A percentile compares a stretch with the other conserved stretches of the same genome.
phyloP scores from a whole-genome alignment of 2,797 vertebrate genomes.

The Loris lydekkerianus region DNA sequence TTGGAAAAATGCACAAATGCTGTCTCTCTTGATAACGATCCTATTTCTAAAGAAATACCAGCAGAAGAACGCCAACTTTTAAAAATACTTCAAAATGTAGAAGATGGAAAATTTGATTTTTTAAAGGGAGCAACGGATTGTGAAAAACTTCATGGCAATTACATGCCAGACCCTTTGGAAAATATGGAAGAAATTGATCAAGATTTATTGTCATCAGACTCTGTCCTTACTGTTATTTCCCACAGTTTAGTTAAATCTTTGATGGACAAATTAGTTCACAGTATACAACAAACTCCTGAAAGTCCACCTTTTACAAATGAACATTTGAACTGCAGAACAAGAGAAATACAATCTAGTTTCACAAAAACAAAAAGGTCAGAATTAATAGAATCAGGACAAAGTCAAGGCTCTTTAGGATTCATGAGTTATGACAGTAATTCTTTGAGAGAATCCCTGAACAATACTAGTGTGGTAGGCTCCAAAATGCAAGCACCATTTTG shows the following conservation, averaged over 20 bases:
- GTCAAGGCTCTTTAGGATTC: background rate
- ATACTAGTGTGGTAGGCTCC: background rate
- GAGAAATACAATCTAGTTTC: constrained; percentile 27
- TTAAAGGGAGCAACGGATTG: background rate
- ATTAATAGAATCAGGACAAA: constrained; percentile 36
- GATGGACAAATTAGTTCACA: constrained; percentile 78
- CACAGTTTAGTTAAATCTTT: constrained; percentile 82
- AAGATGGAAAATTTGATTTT: constrained; percentile 44
- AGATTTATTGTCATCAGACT: constrained; percentile 73
- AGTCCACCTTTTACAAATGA: constrained; percentile 45
- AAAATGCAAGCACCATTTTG: constrained; percentile 1
- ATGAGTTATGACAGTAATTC: background rate
- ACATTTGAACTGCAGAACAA: background rate
- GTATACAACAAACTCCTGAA: constrained; percentile 24
- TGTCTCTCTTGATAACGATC: background rate
- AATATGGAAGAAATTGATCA: constrained; percentile 71
- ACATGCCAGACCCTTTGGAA: constrained; percentile 63
- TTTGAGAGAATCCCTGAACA: constrained; percentile 13
- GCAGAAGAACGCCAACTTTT: constrained; percentile 67
- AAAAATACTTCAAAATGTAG: constrained; percentile 58
- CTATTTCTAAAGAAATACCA: constrained; percentile 58
- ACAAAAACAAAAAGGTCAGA: constrained; percentile 34
- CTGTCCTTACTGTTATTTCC: constrained; percentile 72
- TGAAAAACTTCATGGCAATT: constrained; percentile 72
- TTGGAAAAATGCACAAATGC: constrained; percentile 82